Evolutionary conservation across 2,888 invertebrate genomes (phyloP).

Genomic region (Sarcophaga variegata): DNA sequence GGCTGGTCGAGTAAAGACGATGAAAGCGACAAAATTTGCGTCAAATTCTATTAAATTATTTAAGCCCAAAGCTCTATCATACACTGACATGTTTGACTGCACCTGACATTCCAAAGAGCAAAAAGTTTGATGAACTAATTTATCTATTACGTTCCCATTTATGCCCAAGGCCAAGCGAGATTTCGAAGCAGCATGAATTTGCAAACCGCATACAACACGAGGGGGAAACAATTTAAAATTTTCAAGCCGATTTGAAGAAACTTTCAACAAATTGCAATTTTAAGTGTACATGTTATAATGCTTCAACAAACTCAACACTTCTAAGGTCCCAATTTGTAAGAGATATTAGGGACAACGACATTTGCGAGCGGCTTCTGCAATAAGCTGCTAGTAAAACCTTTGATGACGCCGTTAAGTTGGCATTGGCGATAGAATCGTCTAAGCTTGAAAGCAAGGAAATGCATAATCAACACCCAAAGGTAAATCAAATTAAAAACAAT

Average conservation of each 20-base stretch:
- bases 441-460: not conserved
- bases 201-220: conserved; percentile 9
- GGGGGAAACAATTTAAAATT: conserved; percentile 12
- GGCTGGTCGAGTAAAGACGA: not conserved
- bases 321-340: conserved; percentile 13
- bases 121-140: not conserved
- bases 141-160: conserved; percentile 13
- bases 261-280: conserved; percentile 23
- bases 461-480: conserved; percentile 2
- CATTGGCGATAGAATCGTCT: not conserved
- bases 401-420: conserved; percentile 2
- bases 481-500: conserved; percentile 3
- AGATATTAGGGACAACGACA: conserved; percentile 9
- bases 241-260: conserved; percentile 18
- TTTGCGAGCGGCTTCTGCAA: conserved; percentile 5
- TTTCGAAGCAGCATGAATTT: conserved; percentile 4
- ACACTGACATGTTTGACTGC: conserved; percentile 10
- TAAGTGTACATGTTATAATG: not conserved
- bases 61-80: not conserved
- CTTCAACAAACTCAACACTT: conserved; percentile 9
- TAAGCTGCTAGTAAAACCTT: conserved; percentile 2
- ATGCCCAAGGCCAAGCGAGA: conserved; percentile 5
- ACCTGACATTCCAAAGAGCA: conserved; percentile 1
- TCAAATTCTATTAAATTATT: not conserved
- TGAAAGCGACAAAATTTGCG: conserved; percentile 8